These are phyloP conservation scores for Linepithema humile DNA, from an alignment of 1,140 invertebrate genomes.

Conservation along the genomic window DNA sequence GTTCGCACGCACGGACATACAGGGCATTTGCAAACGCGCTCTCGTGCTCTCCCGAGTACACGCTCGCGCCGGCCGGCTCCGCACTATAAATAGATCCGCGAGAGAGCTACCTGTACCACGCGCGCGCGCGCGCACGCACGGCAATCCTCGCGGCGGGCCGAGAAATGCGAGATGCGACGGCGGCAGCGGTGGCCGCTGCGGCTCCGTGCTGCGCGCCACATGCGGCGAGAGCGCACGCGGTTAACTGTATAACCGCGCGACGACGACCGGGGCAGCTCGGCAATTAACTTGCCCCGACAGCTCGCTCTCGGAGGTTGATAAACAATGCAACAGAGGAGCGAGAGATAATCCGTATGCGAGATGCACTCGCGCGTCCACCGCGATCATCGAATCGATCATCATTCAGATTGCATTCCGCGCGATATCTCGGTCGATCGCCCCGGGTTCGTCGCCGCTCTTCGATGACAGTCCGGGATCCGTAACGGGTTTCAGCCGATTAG, in stretches of 20 bases:
- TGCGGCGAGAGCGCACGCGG: constrained; percentile 61
- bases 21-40: constrained; percentile 24
- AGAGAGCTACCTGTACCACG: constrained; percentile 77
- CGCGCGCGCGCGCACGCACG: constrained; percentile 45
- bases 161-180: constrained; percentile 43
- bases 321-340: constrained; percentile 70
- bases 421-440: not conserved
- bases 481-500: constrained; percentile 39
- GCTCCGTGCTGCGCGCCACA: constrained; percentile 63
- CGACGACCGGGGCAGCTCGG: constrained; percentile 63
- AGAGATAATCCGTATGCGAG: not conserved
- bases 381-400: constrained; percentile 58
- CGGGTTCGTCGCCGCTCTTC: constrained; percentile 16
- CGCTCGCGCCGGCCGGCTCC: constrained; percentile 68
- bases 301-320: constrained; percentile 72
- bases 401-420: constrained; percentile 61
- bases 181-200: no score
- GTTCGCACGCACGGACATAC: constrained; percentile 67
- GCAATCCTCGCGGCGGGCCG: constrained; percentile 29
- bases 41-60: constrained; percentile 31
- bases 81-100: constrained; percentile 81
- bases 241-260: constrained; percentile 76
- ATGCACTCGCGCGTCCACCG: constrained; percentile 60
- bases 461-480: constrained; percentile 16
- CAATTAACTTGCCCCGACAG: constrained; percentile 81